Conservation (phyloP, 2,797 vertebrate genomes). For the Monodelphis domestica region DNA sequence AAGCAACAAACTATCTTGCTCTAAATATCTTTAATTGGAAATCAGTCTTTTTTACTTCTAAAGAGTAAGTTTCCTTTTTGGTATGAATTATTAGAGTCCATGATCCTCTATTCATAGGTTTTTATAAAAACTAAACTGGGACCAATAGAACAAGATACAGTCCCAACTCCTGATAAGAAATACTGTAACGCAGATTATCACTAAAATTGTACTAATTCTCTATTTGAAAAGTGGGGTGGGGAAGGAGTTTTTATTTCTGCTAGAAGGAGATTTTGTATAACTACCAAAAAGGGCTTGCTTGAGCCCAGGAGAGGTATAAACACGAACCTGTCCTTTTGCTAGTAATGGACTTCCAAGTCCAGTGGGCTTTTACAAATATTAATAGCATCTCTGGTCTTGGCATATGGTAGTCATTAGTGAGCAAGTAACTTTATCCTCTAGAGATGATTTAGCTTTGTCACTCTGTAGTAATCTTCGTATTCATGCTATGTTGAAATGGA, state of each 20-base stretch:
- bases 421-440: conserved; percentile 68
- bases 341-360: conserved; percentile 62
- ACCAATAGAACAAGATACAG: neutral
- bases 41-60: neutral
- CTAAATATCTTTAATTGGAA: neutral
- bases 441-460: conserved; percentile 71
- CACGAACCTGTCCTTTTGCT: conserved; percentile 55
- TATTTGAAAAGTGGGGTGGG: neutral
- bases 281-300: conserved; percentile 50
- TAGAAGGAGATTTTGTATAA: conserved; percentile 25
- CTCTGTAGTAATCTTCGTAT: conserved; percentile 57
- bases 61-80: neutral
- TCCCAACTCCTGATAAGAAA: neutral
- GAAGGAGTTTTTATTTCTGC: conserved; percentile 33
- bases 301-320: conserved; percentile 49
- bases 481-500: conserved; percentile 43
- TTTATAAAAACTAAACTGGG: conserved; percentile 22
- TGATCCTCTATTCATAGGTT: conserved; percentile 28
- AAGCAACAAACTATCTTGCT: neutral
- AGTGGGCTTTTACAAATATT: conserved; percentile 70
- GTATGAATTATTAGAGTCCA: neutral
- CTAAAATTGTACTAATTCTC: conserved; percentile 8
- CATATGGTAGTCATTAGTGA: conserved; percentile 72
- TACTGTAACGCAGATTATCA: neutral
- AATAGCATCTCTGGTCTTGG: conserved; percentile 71